These are phyloP conservation scores for Aphidoletes aphidimyza DNA, from an alignment of 2,888 invertebrate species.

Conservation along the genomic window DNA sequence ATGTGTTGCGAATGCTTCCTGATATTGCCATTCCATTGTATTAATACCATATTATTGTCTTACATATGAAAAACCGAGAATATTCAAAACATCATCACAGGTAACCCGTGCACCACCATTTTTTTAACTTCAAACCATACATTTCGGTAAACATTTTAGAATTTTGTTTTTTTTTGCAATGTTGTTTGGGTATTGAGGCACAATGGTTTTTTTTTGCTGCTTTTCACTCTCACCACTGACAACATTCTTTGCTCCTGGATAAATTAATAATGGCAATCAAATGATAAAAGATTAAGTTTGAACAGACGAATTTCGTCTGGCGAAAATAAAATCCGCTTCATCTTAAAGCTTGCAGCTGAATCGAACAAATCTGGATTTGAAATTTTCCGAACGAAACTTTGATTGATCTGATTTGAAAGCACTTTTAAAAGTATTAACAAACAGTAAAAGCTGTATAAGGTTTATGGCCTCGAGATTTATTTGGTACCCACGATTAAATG, in stretches of 20 bases:
- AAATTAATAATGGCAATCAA: background rate
- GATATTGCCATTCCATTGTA: background rate
- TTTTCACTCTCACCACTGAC: background rate
- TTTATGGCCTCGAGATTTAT: too few species aligned
- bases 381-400: too few species aligned
- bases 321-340: too few species aligned
- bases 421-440: too few species aligned
- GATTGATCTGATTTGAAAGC: too few species aligned
- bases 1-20: background rate
- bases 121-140: background rate
- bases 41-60: constrained; percentile 44
- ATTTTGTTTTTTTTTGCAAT: background rate
- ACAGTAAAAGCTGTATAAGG: too few species aligned
- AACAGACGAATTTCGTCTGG: background rate
- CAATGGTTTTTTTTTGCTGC: background rate
- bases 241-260: background rate
- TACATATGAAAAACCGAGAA: constrained; percentile 1
- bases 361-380: too few species aligned
- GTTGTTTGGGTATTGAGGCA: background rate
- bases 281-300: too few species aligned
- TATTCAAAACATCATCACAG: background rate
- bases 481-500: too few species aligned
- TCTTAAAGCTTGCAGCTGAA: too few species aligned
- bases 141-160: background rate
- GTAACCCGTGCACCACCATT: background rate